Percentiles rank a stretch among this genome's conserved stretches.
These are phyloP conservation scores for Gavia stellata DNA, from an alignment of 2,113 vertebrate species.

Conservation along the genomic window DNA sequence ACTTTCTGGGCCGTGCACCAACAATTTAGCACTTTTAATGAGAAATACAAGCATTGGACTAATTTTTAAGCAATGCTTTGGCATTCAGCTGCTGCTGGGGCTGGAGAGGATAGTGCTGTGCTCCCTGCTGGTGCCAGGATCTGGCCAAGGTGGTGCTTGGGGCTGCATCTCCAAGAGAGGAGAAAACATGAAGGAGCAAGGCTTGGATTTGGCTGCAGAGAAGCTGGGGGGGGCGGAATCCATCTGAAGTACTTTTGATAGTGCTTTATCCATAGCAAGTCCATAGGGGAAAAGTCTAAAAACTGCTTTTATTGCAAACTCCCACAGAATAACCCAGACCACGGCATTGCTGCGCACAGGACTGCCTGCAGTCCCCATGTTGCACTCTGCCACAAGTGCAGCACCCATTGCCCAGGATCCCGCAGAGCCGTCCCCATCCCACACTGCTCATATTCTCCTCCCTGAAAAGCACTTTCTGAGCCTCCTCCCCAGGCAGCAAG, in stretches of 20 bases:
- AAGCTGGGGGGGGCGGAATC: not conserved
- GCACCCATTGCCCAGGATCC: not conserved
- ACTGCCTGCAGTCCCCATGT: rapidly evolving
- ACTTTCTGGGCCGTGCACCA: not conserved
- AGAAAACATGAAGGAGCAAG: not conserved
- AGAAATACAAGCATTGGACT: not conserved
- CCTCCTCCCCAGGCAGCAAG: rapidly evolving
- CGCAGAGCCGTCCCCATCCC: not conserved
- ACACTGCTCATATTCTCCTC: rapidly evolving
- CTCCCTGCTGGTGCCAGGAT: not conserved
- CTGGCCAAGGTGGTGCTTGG: not conserved
- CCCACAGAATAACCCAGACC: not conserved
- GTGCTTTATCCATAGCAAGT: not conserved
- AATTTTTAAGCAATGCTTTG: not conserved
- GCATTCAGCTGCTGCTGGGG: not conserved
- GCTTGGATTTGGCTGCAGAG: not conserved
- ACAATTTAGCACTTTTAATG: not conserved
- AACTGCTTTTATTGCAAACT: not conserved
- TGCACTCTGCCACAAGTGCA: not conserved
- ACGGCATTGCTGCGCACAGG: not conserved
- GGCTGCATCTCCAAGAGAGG: not conserved
- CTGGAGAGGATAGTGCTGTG: not conserved
- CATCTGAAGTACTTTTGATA: not conserved
- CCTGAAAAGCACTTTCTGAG: not conserved
- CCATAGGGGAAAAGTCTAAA: not conserved